Evolutionary conservation across 2,113 vertebrate species (phyloP).

Genomic region (Alligator mississippiensis): DNA sequence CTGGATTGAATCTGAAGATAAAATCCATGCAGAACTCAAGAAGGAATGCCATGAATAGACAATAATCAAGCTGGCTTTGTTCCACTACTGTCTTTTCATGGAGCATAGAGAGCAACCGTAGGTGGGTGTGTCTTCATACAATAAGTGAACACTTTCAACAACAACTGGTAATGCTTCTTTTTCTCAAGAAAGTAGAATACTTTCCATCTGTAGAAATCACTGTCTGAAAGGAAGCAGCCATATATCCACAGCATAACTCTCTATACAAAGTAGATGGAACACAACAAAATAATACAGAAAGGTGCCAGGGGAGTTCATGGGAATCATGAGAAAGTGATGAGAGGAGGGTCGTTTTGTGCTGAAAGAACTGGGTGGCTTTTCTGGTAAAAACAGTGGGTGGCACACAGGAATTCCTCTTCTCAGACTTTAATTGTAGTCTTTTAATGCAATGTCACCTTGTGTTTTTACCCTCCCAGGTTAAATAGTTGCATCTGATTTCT

Average conservation of each 20-base stretch:
- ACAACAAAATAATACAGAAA: neutral
- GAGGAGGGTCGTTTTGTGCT: neutral
- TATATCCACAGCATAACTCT: neutral
- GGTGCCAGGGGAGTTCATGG: neutral
- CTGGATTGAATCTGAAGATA: neutral
- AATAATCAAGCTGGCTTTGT: neutral
- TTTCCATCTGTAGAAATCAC: slow-evolving; percentile 46
- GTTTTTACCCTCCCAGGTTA: neutral
- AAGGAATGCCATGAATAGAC: neutral
- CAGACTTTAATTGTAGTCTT: neutral
- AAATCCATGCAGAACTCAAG: neutral
- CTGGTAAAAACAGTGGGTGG: neutral
- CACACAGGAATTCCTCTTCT: neutral
- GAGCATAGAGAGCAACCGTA: slow-evolving; percentile 4
- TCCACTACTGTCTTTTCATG: slow-evolving; percentile 34
- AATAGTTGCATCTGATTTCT: neutral
- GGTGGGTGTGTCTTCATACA: slow-evolving; percentile 3
- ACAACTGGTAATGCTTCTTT: neutral
- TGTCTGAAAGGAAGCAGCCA: neutral
- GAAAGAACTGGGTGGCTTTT: neutral
- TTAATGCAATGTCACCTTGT: neutral
- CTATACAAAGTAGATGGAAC: neutral
- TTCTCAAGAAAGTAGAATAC: neutral
- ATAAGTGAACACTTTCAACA: slow-evolving; percentile 35
- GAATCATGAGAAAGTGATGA: neutral